Conservation (phyloP, 2,888 invertebrate species). For the Apeira syringaria region DNA sequence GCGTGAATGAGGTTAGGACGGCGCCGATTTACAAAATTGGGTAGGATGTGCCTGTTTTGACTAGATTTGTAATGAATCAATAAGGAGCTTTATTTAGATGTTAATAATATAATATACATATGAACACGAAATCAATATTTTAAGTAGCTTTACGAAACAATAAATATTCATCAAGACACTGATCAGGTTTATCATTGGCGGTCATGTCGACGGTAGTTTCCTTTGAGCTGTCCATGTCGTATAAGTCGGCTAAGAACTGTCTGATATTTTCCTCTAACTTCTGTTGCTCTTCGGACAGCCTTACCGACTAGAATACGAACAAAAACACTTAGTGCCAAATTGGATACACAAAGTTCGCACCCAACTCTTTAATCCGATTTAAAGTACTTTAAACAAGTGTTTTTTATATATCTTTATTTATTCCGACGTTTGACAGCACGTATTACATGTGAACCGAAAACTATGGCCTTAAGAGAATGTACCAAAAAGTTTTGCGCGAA, state of each 20-base stretch:
- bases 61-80: too few relatives aligned
- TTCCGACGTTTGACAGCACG: too few relatives aligned
- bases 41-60: too few relatives aligned
- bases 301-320: conserved; percentile 9
- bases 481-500: not conserved
- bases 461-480: too few relatives aligned
- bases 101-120: too few relatives aligned
- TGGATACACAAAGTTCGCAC: not conserved
- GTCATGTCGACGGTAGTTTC: not conserved
- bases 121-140: not conserved
- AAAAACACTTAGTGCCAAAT: not conserved
- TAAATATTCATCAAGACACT: not conserved
- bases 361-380: too few relatives aligned
- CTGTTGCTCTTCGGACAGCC: not conserved
- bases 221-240: not conserved
- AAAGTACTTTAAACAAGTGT: too few relatives aligned
- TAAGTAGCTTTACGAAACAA: not conserved
- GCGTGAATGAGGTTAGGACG: not conserved
- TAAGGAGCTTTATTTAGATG: too few relatives aligned
- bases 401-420: too few relatives aligned
- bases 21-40: too few relatives aligned
- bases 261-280: not conserved
- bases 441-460: too few relatives aligned
- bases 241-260: not conserved
- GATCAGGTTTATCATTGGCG: not conserved